Evolutionary conservation across 2,888 invertebrate genomes (phyloP), one percentile per base, ranked within the genome.

Genomic region (Eucriotettix oculatus): DNA sequence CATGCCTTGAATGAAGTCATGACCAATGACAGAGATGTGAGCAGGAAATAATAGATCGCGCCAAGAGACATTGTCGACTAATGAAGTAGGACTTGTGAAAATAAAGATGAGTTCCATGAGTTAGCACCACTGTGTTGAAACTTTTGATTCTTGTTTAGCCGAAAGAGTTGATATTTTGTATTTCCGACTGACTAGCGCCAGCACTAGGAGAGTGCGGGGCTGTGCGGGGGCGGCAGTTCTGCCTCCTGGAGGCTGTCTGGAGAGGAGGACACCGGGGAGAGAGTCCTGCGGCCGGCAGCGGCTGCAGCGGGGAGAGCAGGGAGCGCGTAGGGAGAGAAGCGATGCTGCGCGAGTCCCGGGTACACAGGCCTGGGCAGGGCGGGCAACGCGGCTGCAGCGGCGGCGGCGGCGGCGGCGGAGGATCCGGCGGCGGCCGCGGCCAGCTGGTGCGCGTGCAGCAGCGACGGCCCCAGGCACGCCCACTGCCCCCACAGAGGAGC

Each of bases 391-490:
- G 58, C 60, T 58, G 53, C 54, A 16, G 61, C 59, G 52, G 61
- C 57, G 12, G 61, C 53, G 42, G 64, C 54, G n/a, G 53, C 58
- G 56, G 57, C 59, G 17, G 61, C 57, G 54, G 58, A 17, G 29
- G 64, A 41, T 42, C 63, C 57, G 7, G 79, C 76, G 52, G 73
- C 73, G 0, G 74, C 72, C 0, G 74, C 73, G 1, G 80, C 79
- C 56, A 48, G 48, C 48, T 48, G 48, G 9, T 48, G 82, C 68
- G 84, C 84, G 67, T 85, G 85, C 58, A 83, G 72, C 52, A 84
- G 69, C 64, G 83, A 82, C 1, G 84, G 82, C 53, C 83, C 83
- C 58, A 84, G 68, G 67, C 84, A 83, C 10, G 84, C 83, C 85
- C 85, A 85, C 68, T 85, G 85, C 58, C 84, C 84, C 85, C 85